Percentiles rank a stretch among this genome's conserved stretches.
These are phyloP conservation scores for Heptranchias perlo DNA, from an alignment of 2,113 vertebrate genomes.

Conservation along the genomic window DNA sequence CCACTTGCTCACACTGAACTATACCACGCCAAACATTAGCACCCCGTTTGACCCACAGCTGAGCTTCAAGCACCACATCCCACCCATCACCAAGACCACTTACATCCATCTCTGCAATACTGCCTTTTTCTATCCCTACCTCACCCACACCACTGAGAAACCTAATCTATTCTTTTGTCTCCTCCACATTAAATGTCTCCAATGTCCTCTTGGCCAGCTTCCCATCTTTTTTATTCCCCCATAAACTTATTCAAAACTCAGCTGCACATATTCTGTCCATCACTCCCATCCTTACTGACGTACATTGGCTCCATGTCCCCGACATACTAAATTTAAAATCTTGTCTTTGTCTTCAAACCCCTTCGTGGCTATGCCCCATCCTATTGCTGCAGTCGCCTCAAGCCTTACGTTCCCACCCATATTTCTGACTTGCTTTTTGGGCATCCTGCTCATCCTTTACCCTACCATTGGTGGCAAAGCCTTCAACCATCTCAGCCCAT, in stretches of 20 bases:
- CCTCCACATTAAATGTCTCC: neutral
- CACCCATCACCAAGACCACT: neutral
- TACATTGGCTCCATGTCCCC: neutral
- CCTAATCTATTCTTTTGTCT: neutral
- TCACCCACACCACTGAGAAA: neutral
- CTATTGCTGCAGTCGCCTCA: neutral
- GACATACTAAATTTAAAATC: neutral
- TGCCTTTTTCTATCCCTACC: neutral
- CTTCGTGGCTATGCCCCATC: neutral
- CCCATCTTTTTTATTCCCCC: neutral
- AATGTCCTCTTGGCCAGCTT: neutral
- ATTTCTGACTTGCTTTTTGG: neutral
- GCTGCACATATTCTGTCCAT: neutral
- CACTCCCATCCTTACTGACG: neutral
- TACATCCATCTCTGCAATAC: neutral
- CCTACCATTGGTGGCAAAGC: neutral
- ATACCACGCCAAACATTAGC: neutral
- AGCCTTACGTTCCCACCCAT: neutral
- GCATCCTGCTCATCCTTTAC: neutral
- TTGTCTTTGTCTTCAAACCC: neutral
- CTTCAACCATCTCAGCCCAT: neutral
- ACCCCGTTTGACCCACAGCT: neutral
- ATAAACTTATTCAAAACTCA: neutral
- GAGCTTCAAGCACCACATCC: neutral
- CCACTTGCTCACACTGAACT: neutral